A percentile compares a stretch with the other conserved stretches of the same genome.
Conservation (phyloP, 2,113 vertebrate species). For the Polypterus senegalus region DNA sequence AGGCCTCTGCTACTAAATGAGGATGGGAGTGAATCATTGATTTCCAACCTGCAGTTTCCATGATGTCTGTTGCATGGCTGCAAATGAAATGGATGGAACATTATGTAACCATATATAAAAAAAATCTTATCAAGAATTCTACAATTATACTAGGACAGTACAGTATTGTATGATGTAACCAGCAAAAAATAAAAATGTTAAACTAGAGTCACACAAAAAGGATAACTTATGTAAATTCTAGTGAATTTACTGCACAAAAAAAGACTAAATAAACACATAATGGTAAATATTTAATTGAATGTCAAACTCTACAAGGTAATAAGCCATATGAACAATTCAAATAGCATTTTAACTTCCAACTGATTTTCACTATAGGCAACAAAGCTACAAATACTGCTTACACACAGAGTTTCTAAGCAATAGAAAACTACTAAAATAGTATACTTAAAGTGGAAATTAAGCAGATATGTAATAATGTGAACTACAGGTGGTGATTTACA, state of each 20-base stretch:
- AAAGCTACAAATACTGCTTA: no score
- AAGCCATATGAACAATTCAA: no score
- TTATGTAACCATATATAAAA: constrained; percentile 18
- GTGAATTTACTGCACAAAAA: neutral
- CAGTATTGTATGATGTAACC: neutral
- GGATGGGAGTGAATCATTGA: constrained; percentile 98
- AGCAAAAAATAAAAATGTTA: no score
- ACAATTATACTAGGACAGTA: neutral
- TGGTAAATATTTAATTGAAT: constrained; percentile 6
- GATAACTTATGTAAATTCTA: constrained; percentile 2
- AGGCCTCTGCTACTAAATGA: constrained; percentile 96
- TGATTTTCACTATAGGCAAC: no score
- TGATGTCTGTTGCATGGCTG: constrained; percentile 91
- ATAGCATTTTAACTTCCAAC: no score
- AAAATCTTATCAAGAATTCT: constrained; percentile 4
- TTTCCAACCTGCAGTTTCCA: constrained; percentile 97
- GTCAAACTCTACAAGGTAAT: no score
- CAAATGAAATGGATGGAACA: constrained; percentile 40
- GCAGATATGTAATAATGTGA: no score
- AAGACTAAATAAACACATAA: neutral
- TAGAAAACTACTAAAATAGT: no score
- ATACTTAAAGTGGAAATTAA: no score
- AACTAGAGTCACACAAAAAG: no score
- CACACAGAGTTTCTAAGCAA: no score
- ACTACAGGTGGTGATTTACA: no score